Evolutionary conservation across 2,113 vertebrate species (phyloP), one percentile per base, ranked within the genome.

Genomic region (Anas platyrhynchos): DNA sequence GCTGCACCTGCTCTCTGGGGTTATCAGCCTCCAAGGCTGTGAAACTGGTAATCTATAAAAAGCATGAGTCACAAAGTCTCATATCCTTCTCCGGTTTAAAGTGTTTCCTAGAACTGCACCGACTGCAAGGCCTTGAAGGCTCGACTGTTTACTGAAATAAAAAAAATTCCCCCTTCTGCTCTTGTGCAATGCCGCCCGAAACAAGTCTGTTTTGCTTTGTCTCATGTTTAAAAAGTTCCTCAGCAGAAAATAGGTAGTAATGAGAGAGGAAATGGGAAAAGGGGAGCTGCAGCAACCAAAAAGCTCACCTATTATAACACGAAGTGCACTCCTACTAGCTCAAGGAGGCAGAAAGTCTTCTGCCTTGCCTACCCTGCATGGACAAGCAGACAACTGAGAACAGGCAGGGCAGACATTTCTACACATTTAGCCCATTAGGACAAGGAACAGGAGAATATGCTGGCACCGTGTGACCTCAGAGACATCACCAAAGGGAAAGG

Each of bases 71-170:
- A 89, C 48, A 66, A 86, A 89, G 75, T 38, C 48, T 68, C 83
- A 29, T 88, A 75, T 86, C 86, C 54, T 83, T 93, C 66, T 83
- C 38, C 41, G 68, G 65, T 96, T 94, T 94, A 91, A 96, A 96
- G 83, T 9, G 1, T 78, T 96, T 96, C 88, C 93, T 95, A 91
- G 88, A 96, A 94, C 56, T 71, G 79, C 46, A 46, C 41, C 0
- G 0, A 27, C 86, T 65, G 69, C 1, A 2, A 86, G 85, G 61
- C 72, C 89, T 95, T 90, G 93, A 89, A 94, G 59, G 86, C 55
- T 71, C 12, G 62, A 88, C 41, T 86, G 61, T 68, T 91, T 93
- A 52, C 72, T 83, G 72, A 94, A 93, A 83, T 86, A 14, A 83
- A 86, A 69, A 88, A 75, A 80, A 41, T 41, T 86, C 36, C 43